Conservation (phyloP, 2,797 vertebrate species). For the Gobionotothen gibberifrons region DNA sequence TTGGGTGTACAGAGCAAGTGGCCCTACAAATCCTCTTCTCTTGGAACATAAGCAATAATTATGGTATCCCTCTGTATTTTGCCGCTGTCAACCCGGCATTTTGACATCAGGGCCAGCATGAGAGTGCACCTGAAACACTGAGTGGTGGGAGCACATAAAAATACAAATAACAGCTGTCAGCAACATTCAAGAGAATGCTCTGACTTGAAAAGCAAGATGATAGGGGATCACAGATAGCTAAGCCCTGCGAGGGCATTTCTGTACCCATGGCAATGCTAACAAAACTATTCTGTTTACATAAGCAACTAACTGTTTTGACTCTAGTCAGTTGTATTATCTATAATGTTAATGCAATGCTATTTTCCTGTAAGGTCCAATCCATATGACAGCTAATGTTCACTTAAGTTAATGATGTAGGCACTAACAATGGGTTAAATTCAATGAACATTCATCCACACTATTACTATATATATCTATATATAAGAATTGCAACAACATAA, state of each 20-base stretch:
- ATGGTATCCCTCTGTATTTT: slow-evolving; percentile 81
- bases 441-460: no score
- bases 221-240: slow-evolving; percentile 41
- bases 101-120: slow-evolving; percentile 72
- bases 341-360: not conserved
- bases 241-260: slow-evolving; percentile 27
- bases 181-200: slow-evolving; percentile 51
- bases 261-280: slow-evolving; percentile 2
- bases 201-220: slow-evolving; percentile 51
- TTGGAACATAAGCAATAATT: slow-evolving; percentile 77
- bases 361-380: not conserved
- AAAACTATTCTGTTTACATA: not conserved
- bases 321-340: not conserved
- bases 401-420: no score
- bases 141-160: slow-evolving; percentile 67
- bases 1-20: slow-evolving; percentile 72
- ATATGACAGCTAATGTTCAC: no score
- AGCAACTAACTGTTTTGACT: not conserved
- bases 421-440: no score
- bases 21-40: slow-evolving; percentile 76
- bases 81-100: slow-evolving; percentile 71
- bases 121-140: slow-evolving; percentile 72
- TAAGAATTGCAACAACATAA: no score
- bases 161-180: slow-evolving; percentile 80
- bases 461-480: no score